These are phyloP conservation scores for Scolopax mira DNA, from an alignment of 2,113 vertebrate genomes.

Conservation along the genomic window DNA sequence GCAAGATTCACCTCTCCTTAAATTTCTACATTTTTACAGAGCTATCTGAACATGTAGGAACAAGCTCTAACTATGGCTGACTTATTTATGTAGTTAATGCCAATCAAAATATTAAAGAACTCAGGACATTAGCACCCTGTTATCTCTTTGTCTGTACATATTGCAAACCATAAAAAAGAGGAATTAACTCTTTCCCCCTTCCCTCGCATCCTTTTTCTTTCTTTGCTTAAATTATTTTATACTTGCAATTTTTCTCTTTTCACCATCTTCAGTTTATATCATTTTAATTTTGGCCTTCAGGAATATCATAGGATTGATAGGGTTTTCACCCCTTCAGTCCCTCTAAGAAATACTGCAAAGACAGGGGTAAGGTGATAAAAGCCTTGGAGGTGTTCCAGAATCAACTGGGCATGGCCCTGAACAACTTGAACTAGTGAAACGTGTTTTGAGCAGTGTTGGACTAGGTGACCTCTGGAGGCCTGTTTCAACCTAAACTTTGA, in stretches of 20 bases:
- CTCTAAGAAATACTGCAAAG: background rate
- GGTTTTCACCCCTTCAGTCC: background rate
- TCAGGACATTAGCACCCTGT: background rate
- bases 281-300: background rate
- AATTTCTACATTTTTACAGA: conserved; percentile 4
- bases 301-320: background rate
- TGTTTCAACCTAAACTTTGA: background rate
- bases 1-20: background rate
- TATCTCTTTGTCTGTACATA: conserved; percentile 19
- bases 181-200: background rate
- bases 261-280: background rate
- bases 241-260: background rate
- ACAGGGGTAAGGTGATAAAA: background rate
- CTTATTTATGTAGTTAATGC: background rate
- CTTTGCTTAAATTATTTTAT: background rate
- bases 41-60: conserved; percentile 39
- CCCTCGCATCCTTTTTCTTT: background rate
- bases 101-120: conserved; percentile 8
- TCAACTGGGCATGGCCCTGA: background rate
- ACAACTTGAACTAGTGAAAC: background rate
- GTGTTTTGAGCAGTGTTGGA: background rate
- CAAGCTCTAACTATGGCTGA: conserved; percentile 2
- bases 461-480: background rate
- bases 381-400: background rate
- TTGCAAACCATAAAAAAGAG: background rate